Base-by-base conservation (phyloP, 2,113 vertebrate species). In the Aptenodytes patagonicus region DNA sequence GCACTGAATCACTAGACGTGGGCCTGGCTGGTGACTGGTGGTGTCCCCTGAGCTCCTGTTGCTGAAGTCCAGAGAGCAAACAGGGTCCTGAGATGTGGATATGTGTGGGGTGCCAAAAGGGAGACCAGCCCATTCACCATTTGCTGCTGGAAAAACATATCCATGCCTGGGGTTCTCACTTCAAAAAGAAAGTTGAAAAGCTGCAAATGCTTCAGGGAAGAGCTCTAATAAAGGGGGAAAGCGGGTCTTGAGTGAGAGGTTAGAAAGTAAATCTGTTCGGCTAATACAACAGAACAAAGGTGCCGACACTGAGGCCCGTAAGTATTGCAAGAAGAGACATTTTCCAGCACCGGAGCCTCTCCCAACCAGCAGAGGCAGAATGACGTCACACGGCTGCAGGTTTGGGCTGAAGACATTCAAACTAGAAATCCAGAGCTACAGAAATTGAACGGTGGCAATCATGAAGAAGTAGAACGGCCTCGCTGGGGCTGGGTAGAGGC, bases 101-200 rank as follows among this genome's bases (percentile, higher is more conserved):
- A 13, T 22, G 11, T 36, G 34, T 19, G 17, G 58, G 26, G 3
- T 52, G 44, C 29, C 32, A 62, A 64, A 24, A 78, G 32, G 51
- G 47, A 84, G 73, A 93, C 58, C 9, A 57, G 73, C 36, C 62
- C 21, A 25, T 79, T 94, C 66, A 40, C 90, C 66, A 62, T 85
- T 83, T 91, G 70, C 78, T 82, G 40, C 54, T 93, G 78, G 84
- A 95, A 85, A 90, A 95, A 89, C 84, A 62, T 42, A 71, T 11
- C 66, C n/a, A 6, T 38, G 84, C 55, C 78, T 15, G 58, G 22
- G 54, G 13, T 90, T 93, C 73, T 87, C 31, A 73, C 87, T 91
- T 93, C 87, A 96, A 72, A 95, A 94, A 91, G 61, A 57, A 89
- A 91, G 81, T 46, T 89, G 77, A 89, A 87, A 95, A 94, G 73